Percentiles rank a stretch among this genome's conserved stretches.
phyloP scores from a whole-genome alignment of 1,140 invertebrate genomes.

The Calephelis nemesis region DNA sequence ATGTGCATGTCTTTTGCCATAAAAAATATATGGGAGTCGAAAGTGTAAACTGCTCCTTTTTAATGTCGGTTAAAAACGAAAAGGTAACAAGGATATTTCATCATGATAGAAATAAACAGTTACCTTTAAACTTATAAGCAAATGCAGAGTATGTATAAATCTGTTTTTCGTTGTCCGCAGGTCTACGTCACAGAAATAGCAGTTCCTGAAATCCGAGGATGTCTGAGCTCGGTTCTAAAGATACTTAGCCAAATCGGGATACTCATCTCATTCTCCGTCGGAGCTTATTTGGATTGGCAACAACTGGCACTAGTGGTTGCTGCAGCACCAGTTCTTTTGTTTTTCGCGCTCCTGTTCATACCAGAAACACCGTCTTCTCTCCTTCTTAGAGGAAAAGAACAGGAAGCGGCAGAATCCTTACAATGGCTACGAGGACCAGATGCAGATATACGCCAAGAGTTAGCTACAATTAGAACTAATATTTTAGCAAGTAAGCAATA shows the following conservation, averaged over 20 bases:
- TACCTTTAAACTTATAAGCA: no score
- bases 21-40: no score
- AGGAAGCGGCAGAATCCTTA: slow-evolving; percentile 87
- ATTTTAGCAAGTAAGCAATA: slow-evolving; percentile 79
- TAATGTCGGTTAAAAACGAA: no score
- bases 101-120: no score
- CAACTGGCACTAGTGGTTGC: slow-evolving; percentile 88
- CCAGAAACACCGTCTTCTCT: slow-evolving; percentile 92
- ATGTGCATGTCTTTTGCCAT: no score
- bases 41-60: no score
- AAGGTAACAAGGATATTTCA: no score
- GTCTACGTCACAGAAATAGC: slow-evolving; percentile 95
- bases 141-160: no score
- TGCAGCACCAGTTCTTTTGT: slow-evolving; percentile 85
- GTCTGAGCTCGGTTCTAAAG: slow-evolving; percentile 91
- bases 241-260: slow-evolving; percentile 92
- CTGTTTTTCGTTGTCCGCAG: slow-evolving; percentile 69
- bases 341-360: slow-evolving; percentile 85
- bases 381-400: slow-evolving; percentile 85
- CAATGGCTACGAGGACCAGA: slow-evolving; percentile 87
- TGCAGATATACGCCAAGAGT: slow-evolving; percentile 86
- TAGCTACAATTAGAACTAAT: slow-evolving; percentile 84
- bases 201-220: slow-evolving; percentile 90
- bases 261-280: slow-evolving; percentile 88
- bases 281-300: slow-evolving; percentile 90